Evolutionary conservation across 2,113 vertebrate genomes (phyloP).

Genomic region (Stictonetta naevosa): DNA sequence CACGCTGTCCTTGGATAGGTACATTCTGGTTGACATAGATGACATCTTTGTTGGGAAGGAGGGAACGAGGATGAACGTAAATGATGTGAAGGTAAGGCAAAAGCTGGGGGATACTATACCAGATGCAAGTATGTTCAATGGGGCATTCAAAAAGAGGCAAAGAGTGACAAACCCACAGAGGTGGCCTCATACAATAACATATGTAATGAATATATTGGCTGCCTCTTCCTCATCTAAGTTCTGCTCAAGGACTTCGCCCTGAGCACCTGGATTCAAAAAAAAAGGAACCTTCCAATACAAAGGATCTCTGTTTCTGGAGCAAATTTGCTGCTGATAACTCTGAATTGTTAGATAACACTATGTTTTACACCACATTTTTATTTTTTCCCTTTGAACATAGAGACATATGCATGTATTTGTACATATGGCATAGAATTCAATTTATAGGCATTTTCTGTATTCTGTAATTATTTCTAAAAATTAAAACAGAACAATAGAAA

Average conservation of each 20-base stretch:
- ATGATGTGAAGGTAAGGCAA: conserved; percentile 92
- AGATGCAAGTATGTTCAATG: accelerated
- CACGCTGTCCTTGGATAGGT: conserved; percentile 87
- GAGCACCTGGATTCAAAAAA: background rate
- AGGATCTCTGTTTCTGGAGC: background rate
- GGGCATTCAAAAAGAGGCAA: background rate
- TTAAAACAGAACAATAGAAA: background rate
- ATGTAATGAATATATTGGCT: background rate
- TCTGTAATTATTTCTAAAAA: background rate
- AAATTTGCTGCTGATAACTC: background rate
- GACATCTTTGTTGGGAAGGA: conserved; percentile 98
- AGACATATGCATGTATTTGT: background rate
- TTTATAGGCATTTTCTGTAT: background rate
- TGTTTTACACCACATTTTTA: background rate
- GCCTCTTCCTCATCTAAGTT: background rate
- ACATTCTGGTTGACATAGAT: conserved; percentile 94
- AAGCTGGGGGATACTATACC: background rate
- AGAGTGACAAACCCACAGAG: background rate
- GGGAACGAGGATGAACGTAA: conserved; percentile 93
- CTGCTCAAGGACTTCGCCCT: background rate
- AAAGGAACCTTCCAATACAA: background rate
- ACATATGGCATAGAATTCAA: background rate
- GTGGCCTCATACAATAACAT: background rate
- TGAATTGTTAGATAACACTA: background rate
- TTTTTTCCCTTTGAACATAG: background rate